Conservation (phyloP, 2,888 invertebrate species). For the Agrochola circellaris region DNA sequence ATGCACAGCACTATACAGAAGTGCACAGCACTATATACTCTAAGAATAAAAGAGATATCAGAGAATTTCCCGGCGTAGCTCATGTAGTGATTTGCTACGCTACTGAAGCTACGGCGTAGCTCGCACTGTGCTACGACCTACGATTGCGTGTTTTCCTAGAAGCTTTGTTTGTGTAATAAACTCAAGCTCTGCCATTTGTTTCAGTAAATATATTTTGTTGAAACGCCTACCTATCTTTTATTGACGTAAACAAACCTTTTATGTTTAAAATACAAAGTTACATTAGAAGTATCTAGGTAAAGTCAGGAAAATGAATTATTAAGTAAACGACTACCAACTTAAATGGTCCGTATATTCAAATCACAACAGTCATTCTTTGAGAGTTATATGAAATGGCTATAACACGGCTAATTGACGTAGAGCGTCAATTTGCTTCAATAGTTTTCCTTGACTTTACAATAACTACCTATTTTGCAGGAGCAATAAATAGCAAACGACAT, state of each 20-base stretch:
- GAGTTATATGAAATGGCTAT: not conserved
- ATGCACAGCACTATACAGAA: no score
- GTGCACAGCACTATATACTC: no score
- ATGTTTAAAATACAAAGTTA: not conserved
- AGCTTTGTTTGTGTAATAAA: conserved; percentile 1
- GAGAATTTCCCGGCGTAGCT: not conserved
- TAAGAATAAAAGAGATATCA: not conserved
- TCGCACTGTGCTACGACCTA: conserved; percentile 10
- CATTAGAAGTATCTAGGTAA: not conserved
- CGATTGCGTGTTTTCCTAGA: conserved; percentile 4
- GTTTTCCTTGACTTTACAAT: no score
- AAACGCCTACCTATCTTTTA: not conserved
- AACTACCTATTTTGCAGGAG: not conserved
- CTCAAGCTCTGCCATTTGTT: not conserved
- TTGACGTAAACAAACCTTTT: not conserved
- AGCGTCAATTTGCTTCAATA: not conserved
- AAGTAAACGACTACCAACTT: not conserved
- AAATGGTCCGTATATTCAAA: not conserved
- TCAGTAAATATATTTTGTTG: conserved; percentile 1
- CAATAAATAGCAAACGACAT: not conserved
- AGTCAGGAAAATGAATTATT: not conserved
- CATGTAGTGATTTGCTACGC: not conserved
- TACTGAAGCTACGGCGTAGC: conserved; percentile 37
- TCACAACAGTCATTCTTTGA: not conserved
- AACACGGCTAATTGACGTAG: not conserved